phyloP scores from a whole-genome alignment of 2,113 vertebrate species.

The Rynchops niger region DNA sequence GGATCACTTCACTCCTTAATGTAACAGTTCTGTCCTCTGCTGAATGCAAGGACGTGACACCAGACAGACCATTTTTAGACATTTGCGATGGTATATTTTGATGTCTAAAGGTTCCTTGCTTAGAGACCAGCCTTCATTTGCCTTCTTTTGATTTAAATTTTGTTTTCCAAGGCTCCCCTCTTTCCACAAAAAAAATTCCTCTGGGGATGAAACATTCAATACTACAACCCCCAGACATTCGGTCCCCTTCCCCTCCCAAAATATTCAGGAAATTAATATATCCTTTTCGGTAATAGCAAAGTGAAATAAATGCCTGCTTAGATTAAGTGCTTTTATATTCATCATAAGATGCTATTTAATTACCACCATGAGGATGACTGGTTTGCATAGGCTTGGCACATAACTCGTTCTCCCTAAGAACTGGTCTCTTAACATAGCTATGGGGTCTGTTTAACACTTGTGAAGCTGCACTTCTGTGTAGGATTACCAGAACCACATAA shows the following conservation, averaged over 20 bases:
- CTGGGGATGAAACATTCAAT: not conserved
- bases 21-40: not conserved
- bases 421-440: not conserved
- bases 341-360: not conserved
- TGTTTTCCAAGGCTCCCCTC: not conserved
- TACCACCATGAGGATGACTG: not conserved
- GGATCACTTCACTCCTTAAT: not conserved
- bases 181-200: not conserved
- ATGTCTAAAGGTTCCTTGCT: not conserved
- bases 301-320: not conserved
- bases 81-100: not conserved
- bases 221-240: not conserved
- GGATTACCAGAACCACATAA: not conserved
- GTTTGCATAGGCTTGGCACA: not conserved
- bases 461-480: not conserved
- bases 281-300: not conserved
- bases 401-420: not conserved
- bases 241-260: not conserved
- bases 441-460: not conserved
- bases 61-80: not conserved
- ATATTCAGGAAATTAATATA: not conserved
- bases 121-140: not conserved
- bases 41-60: not conserved
- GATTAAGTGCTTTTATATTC: not conserved
- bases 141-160: not conserved